Evolutionary conservation across 2,797 vertebrate genomes (phyloP).

Genomic region (Labeo calbasu): DNA sequence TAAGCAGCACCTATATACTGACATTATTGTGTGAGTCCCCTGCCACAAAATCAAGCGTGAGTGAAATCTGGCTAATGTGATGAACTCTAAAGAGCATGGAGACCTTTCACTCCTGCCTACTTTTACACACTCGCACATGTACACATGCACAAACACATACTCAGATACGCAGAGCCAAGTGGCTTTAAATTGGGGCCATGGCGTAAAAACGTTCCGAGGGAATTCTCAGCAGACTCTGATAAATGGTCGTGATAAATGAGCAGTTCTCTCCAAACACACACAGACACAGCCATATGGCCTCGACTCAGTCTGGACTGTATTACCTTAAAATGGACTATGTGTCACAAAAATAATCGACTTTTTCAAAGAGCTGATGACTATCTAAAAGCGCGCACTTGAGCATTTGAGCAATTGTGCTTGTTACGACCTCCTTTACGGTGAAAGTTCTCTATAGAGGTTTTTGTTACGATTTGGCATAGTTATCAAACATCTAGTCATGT

Average conservation of each 20-base stretch:
- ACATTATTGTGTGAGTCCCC: slow-evolving; percentile 22
- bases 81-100: slow-evolving; percentile 51
- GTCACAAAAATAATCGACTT: slow-evolving; percentile 49
- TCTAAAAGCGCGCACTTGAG: slow-evolving; percentile 20
- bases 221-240: slow-evolving; percentile 69
- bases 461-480: slow-evolving; percentile 23
- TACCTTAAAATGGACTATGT: slow-evolving; percentile 51
- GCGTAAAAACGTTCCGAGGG: slow-evolving; percentile 62
- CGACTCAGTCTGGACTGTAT: slow-evolving; percentile 54
- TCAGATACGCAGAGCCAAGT: slow-evolving; percentile 22
- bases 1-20: slow-evolving; percentile 16
- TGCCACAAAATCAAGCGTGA: slow-evolving; percentile 1
- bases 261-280: slow-evolving; percentile 45
- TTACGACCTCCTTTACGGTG: slow-evolving; percentile 10
- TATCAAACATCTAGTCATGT: slow-evolving; percentile 8
- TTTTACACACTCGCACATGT: slow-evolving; percentile 28
- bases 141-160: slow-evolving; percentile 39
- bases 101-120: slow-evolving; percentile 43
- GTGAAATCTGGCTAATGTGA: slow-evolving; percentile 43
- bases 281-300: slow-evolving; percentile 49
- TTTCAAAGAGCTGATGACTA: slow-evolving; percentile 49
- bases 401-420: slow-evolving; percentile 22
- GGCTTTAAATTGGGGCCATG: slow-evolving; percentile 63
- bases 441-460: slow-evolving; percentile 4
- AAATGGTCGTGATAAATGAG: slow-evolving; percentile 72